Conservation (phyloP, 2,113 vertebrate species). For the Camelus dromedarius region DNA sequence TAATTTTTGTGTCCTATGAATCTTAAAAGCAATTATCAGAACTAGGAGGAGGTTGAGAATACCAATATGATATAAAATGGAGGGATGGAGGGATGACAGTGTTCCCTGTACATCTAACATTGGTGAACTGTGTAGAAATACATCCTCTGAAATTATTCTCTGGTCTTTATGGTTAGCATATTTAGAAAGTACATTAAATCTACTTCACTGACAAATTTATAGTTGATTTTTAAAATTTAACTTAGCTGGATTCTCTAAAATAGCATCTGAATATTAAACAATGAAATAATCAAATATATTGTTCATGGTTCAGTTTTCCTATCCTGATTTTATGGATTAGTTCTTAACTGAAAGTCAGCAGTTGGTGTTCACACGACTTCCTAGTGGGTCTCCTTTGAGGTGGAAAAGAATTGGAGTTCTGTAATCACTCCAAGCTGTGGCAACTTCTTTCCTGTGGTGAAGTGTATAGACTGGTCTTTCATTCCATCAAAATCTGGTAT, state of each 20-base stretch:
- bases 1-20: not conserved
- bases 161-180: not conserved
- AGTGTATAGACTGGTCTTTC: not conserved
- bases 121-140: not conserved
- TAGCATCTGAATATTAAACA: not conserved
- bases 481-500: not conserved
- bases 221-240: not conserved
- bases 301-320: not conserved
- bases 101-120: not conserved
- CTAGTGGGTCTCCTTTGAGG: too few relatives aligned
- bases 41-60: not conserved
- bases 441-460: not conserved
- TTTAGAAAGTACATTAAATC: not conserved
- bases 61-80: not conserved
- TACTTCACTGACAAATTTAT: not conserved
- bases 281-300: not conserved
- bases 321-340: not conserved
- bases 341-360: not conserved
- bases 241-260: not conserved
- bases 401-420: not conserved
- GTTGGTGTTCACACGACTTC: not conserved
- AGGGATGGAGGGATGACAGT: not conserved
- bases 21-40: not conserved
- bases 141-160: not conserved
- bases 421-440: not conserved